Base-by-base conservation (phyloP, 2,888 invertebrate species). In the Eurytoma adleriae region DNA sequence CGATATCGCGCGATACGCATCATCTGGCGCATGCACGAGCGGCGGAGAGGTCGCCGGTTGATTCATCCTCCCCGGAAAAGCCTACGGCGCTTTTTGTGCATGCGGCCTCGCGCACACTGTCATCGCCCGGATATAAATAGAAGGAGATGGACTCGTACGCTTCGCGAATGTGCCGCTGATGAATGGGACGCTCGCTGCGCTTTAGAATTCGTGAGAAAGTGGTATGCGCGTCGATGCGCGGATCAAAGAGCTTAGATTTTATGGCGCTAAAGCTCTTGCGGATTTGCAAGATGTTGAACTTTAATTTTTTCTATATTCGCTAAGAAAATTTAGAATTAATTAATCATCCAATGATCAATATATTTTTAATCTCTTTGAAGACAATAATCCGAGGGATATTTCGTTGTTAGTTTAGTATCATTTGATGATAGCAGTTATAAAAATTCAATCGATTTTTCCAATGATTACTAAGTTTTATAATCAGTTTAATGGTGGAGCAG, bases 31-130 rank as follows among this genome's bases (percentile, higher is more conserved):
- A 61, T 61, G 27, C 13, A 40, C 12, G 16, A 48, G 40, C 40
- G 30, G 30, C 62, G 48, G 40, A 64, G 40, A 40, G 40, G 62
- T 10, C 16, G 62, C 3, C 16, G 16, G 64, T 64, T 64, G 64
- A 64, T 64, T 64, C 64, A 64, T 64, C 64, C 48, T 40, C 48
- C n/a, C 13, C 64, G 18, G 64, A n/a, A 61, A 24, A 61, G 61
- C 61, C 13, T 18, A 18, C 4, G 10, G 16, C 61, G 61, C 14
- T 48, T 64, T 64, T 64, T 64, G 40, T 10, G 18, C 18, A 64
- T 40, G 30, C 30, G 48, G 18, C 64, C 64, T 64, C 64, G 18
- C 64, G 20, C 18, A 62, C n/a, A 27, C 30, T 54, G 54, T 54
- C 54, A 54, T 54, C 54, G 54, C 54, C 54, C n/a, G 5, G 27